Base-by-base conservation (phyloP, 2,113 vertebrate genomes). In the Lepisosteus oculatus region DNA sequence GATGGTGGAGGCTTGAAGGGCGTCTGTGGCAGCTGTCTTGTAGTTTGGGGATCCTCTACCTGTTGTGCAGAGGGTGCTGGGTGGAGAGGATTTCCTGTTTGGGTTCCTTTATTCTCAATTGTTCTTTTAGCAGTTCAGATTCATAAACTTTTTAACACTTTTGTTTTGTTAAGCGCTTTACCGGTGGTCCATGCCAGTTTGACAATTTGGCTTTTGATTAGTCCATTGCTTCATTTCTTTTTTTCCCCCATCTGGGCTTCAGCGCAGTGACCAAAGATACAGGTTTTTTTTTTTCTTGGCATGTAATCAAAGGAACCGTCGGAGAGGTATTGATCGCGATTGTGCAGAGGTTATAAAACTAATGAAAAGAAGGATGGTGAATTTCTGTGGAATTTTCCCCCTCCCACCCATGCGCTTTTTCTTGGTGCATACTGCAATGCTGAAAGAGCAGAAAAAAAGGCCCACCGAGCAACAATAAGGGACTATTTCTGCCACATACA, bases 301-400 rank as follows among this genome's bases (percentile, higher is more conserved):
- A 55, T 41, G 4, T 47, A 43, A 65, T 65, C 70, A 72, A 56
- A 72, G 70, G 55, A 62, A 41, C 51, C 55, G 62, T 72, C 55
- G 47, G 62, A 55, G 62, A 65, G 47, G 17, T 13, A 59, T 59
- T 59, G n/a, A n/a, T 14, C 56, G n/a, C 3, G 56, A 59, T 59
- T 59, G 13, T 59, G 56, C 56, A 59, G 51, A 54, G 70, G 51
- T 72, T 72, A 55, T 72, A 72, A 65, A 65, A 65, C 51, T 43
- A 55, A 63, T 65, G 45, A 63, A 72, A 65, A 65, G 55, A 62
- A 65, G 61, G 47, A 51, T 5, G 47, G 47, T 51, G 47, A 9
- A 51, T 51, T 51, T 51, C 5, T 51, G 5, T 5, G 5, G 9
- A 6, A 9, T 51, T 51, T 51, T 9, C 47, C 47, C 9, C 9